These are phyloP conservation scores for Adrianichthys oophorus DNA, from an alignment of 2,797 vertebrate species.

Conservation along the genomic window DNA sequence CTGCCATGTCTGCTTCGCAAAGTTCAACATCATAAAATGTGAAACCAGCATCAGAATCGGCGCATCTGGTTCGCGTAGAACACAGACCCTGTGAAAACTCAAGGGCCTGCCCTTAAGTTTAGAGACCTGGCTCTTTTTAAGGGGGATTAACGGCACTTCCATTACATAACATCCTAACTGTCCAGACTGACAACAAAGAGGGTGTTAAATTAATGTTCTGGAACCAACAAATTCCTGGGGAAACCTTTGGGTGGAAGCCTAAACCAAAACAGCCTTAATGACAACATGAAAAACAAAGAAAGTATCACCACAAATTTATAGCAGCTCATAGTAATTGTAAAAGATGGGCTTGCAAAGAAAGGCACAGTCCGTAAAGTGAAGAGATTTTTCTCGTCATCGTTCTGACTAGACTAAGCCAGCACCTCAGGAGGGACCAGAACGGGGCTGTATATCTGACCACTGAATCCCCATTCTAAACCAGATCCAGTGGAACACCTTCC, in stretches of 20 bases:
- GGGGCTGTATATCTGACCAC: conserved; percentile 64
- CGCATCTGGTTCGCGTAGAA: conserved; percentile 62
- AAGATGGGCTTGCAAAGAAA: not conserved
- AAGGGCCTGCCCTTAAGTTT: conserved; percentile 67
- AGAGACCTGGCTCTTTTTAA: conserved; percentile 69
- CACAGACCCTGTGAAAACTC: conserved; percentile 62
- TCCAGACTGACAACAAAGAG: conserved; percentile 76
- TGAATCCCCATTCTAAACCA: conserved; percentile 63
- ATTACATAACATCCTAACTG: conserved; percentile 76
- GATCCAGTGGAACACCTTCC: conserved; percentile 49
- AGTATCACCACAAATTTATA: not conserved
- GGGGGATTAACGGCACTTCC: conserved; percentile 70
- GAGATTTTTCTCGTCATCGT: conserved; percentile 13
- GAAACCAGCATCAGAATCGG: conserved; percentile 66
- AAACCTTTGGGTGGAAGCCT: conserved; percentile 33
- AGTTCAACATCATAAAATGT: conserved; percentile 74
- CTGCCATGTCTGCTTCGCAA: conserved; percentile 61
- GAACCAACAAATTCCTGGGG: conserved; percentile 75
- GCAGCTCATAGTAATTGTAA: not conserved
- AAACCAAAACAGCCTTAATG: conserved; percentile 30
- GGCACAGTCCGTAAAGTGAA: not conserved
- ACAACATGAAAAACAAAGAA: not conserved
- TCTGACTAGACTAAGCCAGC: conserved; percentile 55
- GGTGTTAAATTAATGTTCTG: conserved; percentile 80
- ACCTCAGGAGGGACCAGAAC: conserved; percentile 40